A percentile compares a stretch with the other conserved stretches of the same genome.
Evolutionary conservation across 2,797 vertebrate genomes (phyloP).

Genomic region (Protonibea diacanthus): DNA sequence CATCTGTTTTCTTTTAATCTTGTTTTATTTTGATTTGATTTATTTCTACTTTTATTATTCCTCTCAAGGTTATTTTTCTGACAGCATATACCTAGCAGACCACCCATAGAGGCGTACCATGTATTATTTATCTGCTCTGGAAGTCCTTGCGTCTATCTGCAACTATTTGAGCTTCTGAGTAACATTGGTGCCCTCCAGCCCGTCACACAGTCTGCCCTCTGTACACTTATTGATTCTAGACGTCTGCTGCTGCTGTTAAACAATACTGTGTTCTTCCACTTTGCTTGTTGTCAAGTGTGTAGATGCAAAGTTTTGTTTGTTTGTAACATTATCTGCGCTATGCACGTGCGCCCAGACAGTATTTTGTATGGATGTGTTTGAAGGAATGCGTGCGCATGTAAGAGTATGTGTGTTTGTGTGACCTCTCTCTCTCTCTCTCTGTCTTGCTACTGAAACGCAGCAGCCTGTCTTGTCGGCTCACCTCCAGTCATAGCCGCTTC

Average conservation of each 20-base stretch:
- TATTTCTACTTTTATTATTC: slow-evolving; percentile 32
- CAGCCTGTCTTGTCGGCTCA: slow-evolving; percentile 58
- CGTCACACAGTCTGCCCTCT: slow-evolving; percentile 44
- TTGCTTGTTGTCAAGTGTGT: slow-evolving; percentile 34
- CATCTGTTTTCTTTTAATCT: background rate
- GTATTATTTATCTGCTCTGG: slow-evolving; percentile 57
- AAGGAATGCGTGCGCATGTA: background rate
- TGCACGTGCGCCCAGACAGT: slow-evolving; percentile 12
- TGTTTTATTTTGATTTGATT: slow-evolving; percentile 35
- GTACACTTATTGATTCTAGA: slow-evolving; percentile 60
- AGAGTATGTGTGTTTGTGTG: slow-evolving; percentile 8
- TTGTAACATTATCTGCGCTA: slow-evolving; percentile 14
- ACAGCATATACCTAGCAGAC: slow-evolving; percentile 30
- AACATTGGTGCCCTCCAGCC: slow-evolving; percentile 59
- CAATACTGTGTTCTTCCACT: slow-evolving; percentile 44
- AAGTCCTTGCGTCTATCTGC: slow-evolving; percentile 42
- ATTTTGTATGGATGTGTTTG: slow-evolving; percentile 17
- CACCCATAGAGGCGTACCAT: slow-evolving; percentile 35
- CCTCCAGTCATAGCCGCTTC: slow-evolving; percentile 50
- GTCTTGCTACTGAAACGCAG: slow-evolving; percentile 36
- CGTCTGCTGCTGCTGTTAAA: slow-evolving; percentile 52
- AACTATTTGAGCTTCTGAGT: slow-evolving; percentile 46
- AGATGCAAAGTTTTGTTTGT: slow-evolving; percentile 5
- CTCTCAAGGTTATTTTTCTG: slow-evolving; percentile 50
- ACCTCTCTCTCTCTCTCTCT: slow-evolving; percentile 22